A percentile compares a stretch with the other conserved stretches of the same genome.
Conservation (phyloP, 2,888 invertebrate genomes). For the Dryomyza anilis region DNA sequence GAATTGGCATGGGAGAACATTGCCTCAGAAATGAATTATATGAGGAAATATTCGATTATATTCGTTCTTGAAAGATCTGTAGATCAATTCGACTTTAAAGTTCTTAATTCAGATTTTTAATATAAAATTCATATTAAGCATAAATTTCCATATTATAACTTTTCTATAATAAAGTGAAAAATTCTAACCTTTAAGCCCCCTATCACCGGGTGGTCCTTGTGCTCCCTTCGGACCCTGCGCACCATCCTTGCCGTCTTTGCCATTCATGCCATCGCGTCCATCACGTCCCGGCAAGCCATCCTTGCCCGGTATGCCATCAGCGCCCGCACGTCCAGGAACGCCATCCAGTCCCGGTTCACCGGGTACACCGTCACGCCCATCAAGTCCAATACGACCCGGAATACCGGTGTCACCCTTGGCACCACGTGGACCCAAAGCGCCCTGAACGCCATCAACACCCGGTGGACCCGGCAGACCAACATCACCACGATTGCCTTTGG, state of each 20-base stretch:
- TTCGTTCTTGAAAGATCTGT: no score
- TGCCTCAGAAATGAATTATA: no score
- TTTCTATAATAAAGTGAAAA: no score
- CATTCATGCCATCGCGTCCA: constrained; percentile 63
- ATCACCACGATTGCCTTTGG: constrained; percentile 73
- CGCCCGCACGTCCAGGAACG: constrained; percentile 82
- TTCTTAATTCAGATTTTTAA: no score
- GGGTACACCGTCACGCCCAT: constrained; percentile 87
- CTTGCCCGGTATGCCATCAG: constrained; percentile 78
- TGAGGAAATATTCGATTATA: no score
- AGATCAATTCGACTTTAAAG: no score
- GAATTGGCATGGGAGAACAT: no score
- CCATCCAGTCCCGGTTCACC: constrained; percentile 87
- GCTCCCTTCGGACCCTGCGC: constrained; percentile 72
- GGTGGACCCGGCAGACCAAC: constrained; percentile 70
- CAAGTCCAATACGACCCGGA: constrained; percentile 75
- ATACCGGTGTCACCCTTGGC: constrained; percentile 65
- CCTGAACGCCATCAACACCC: constrained; percentile 63
- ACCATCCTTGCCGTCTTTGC: constrained; percentile 72
- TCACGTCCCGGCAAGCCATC: constrained; percentile 73
- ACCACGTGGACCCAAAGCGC: constrained; percentile 54
- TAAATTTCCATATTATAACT: no score
- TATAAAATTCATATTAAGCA: no score
- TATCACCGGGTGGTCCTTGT: constrained; percentile 70
- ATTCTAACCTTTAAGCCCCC: constrained; percentile 71